Base-by-base conservation (phyloP, 2,113 vertebrate genomes). In the Ochotona princeps region DNA sequence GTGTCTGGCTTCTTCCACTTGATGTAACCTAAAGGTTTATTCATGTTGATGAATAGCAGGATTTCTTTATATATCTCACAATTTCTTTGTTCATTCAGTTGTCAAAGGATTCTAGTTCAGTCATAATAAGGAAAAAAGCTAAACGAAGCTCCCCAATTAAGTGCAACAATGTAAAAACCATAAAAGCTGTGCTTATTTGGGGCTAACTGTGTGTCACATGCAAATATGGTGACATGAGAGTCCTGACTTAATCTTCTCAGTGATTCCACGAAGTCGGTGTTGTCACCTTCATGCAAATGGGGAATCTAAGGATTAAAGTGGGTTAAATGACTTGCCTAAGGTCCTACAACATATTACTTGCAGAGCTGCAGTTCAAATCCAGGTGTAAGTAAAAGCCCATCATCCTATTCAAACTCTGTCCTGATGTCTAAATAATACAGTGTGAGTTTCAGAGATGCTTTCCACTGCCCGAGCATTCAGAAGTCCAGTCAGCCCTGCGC, bases 101-200 rank as follows among this genome's bases (percentile, higher is more conserved):
- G 32, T 30, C 21, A 8, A n/a, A 15, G 44, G 47, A 38, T 8
- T 54, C 4, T 17, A 28, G 32, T 32, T 21, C 32, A 15, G 26
- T 60, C 65, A 66, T 57, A 82, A 82, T 72, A 78, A 87, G 35
- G 8, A 70, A 95, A 63, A n/a, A 79, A 85, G 49, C 8, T 70
- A 81, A 85, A 25, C 7, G 9, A 95, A 63, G 8, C 49, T 10
- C 78, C 47, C 5, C 67, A 92, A 87, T 83, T 72, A 83, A 73
- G 8, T 60, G 11, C 67, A 57, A 78, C 63, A 86, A 84, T 10
- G 44, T 38, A 87, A 83, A 89, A 85, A 54, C 35, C 73, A 70
- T 30, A 61, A 26, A 79, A 63, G 9, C 6, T 90, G 25, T 65
- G 61, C 25, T 67, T 61, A 44, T 13, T 63, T 20, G 82, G 65